These are phyloP conservation scores for Arctocebus calabarensis DNA, from an alignment of 2,797 vertebrate genomes.

Conservation along the genomic window DNA sequence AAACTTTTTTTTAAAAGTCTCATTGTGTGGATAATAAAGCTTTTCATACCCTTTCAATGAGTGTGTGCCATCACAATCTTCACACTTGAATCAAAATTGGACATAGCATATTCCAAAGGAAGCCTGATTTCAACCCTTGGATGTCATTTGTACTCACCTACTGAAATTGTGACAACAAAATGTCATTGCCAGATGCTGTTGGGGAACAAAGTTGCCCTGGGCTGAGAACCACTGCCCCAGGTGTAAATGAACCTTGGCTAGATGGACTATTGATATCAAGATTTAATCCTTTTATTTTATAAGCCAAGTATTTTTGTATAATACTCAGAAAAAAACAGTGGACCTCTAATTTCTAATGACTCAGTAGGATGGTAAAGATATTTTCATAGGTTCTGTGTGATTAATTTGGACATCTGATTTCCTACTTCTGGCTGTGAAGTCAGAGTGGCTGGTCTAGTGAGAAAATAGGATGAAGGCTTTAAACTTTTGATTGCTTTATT, in stretches of 20 bases:
- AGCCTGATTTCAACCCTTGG: background rate
- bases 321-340: background rate
- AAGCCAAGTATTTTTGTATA: background rate
- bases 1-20: background rate
- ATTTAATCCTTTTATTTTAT: background rate
- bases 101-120: background rate
- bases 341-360: background rate
- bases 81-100: background rate
- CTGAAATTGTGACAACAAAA: background rate
- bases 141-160: fast-evolving
- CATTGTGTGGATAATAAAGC: background rate
- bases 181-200: background rate
- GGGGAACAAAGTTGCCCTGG: no score
- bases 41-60: background rate
- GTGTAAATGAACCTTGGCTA: background rate
- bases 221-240: background rate
- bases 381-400: background rate
- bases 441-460: background rate
- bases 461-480: background rate
- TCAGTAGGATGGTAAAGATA: background rate
- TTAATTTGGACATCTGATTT: background rate
- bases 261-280: background rate
- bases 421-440: background rate
- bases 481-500: constrained; percentile 60
- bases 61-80: background rate